Conservation (phyloP, 2,797 vertebrate species). For the Melanogrammus aeglefinus region DNA sequence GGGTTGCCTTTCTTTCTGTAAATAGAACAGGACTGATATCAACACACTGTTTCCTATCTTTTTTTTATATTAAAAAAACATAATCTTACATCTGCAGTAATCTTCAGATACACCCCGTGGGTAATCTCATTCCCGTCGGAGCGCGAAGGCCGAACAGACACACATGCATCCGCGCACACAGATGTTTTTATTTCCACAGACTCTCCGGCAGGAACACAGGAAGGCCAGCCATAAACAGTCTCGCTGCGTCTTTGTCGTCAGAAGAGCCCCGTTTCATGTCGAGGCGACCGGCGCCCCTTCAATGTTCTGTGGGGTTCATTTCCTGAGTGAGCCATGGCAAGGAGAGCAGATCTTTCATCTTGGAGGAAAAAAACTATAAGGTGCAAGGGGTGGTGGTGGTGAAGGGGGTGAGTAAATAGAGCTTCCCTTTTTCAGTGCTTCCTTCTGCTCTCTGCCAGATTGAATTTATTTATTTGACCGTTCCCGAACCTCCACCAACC, state of each 20-base stretch:
- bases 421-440: not conserved
- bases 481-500: not conserved
- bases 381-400: not conserved
- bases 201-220: conserved; percentile 55
- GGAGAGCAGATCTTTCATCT: conserved; percentile 55
- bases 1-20: conserved; percentile 50
- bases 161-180: not conserved
- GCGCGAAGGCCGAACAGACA: not conserved
- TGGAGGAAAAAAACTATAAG: conserved; percentile 45
- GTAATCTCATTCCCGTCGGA: conserved; percentile 41
- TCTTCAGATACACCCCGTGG: conserved; percentile 41
- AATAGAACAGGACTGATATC: conserved; percentile 42
- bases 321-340: conserved; percentile 64
- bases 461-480: not conserved
- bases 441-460: not conserved
- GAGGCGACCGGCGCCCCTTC: conserved; percentile 49
- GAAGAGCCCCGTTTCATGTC: conserved; percentile 59
- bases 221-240: conserved; percentile 58
- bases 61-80: conserved; percentile 30
- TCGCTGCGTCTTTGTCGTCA: conserved; percentile 51
- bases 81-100: conserved; percentile 44
- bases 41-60: conserved; percentile 8
- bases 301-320: conserved; percentile 62
- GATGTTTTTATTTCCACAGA: conserved; percentile 52
- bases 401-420: not conserved